Conservation (phyloP, 2,888 invertebrate genomes). For the Myopa testacea region DNA sequence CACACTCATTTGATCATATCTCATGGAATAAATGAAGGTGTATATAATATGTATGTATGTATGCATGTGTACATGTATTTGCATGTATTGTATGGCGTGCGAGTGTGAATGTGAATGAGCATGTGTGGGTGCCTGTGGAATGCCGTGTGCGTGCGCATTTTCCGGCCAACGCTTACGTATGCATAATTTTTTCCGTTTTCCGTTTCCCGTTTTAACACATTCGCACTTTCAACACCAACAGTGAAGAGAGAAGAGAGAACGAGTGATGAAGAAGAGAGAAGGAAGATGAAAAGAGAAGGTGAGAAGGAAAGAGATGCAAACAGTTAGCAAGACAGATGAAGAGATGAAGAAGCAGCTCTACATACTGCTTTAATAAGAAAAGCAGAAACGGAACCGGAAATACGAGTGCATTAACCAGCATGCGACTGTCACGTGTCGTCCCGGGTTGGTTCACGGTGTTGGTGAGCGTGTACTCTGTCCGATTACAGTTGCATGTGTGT, state of each 20-base stretch:
- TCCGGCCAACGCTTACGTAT: background rate
- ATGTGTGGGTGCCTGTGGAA: conserved; percentile 10
- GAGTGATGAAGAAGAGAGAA: background rate
- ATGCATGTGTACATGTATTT: background rate
- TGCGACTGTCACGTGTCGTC: conserved; percentile 13
- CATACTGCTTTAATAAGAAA: background rate
- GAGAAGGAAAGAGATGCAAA: background rate
- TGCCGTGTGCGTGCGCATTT: background rate
- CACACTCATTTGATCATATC: background rate
- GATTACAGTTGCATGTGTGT: no score
- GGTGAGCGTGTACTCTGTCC: background rate
- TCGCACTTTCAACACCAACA: background rate
- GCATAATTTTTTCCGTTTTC: background rate
- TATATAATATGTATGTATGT: no score
- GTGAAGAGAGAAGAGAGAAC: background rate
- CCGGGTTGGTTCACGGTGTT: background rate
- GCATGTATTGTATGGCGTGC: background rate
- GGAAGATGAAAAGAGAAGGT: background rate
- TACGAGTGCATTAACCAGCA: conserved; percentile 11
- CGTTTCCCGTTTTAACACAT: background rate
- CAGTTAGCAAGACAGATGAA: background rate
- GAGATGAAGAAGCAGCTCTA: background rate
- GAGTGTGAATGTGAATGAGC: background rate
- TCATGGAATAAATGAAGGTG: no score
- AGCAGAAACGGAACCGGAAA: conserved; percentile 20